Evolutionary conservation across 2,888 invertebrate species (phyloP).

Genomic region (Epinotia bilunana): DNA sequence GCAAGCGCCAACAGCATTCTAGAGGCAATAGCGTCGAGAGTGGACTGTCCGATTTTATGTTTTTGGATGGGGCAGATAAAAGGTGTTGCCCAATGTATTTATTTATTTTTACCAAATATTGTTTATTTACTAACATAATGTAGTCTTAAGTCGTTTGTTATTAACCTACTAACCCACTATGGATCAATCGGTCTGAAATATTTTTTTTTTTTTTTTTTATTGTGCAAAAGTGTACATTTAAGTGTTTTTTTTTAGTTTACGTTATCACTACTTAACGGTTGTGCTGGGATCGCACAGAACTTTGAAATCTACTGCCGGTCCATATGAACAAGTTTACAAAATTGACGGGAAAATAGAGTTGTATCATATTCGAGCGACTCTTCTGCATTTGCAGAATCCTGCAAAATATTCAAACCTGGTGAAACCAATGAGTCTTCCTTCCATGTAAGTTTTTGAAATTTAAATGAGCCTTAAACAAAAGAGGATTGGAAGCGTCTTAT

Average conservation of each 20-base stretch:
- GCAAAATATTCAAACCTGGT: constrained; percentile 86
- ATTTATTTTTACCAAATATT: no score
- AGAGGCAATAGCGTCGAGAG: no score
- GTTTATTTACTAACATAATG: no score
- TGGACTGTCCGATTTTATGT: no score
- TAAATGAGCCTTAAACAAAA: constrained; percentile 10
- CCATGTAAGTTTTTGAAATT: constrained; percentile 70
- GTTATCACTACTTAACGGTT: constrained; percentile 85
- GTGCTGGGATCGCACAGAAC: constrained; percentile 88
- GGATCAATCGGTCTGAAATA: no score
- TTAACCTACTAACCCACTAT: no score
- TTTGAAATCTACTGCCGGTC: constrained; percentile 84
- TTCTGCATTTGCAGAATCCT: constrained; percentile 86
- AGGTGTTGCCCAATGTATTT: no score
- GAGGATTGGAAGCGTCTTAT: constrained; percentile 2
- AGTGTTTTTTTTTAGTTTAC: constrained; percentile 71
- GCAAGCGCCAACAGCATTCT: no score
- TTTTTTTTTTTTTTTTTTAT: no score
- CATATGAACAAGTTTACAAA: constrained; percentile 88
- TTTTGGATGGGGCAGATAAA: no score
- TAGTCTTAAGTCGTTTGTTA: no score
- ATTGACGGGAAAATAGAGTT: constrained; percentile 85
- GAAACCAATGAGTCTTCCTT: constrained; percentile 85
- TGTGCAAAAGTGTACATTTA: background rate
- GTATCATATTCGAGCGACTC: constrained; percentile 83